Percentiles rank a stretch among this genome's conserved stretches.
These are phyloP conservation scores for Temnothorax ravouxi DNA, from an alignment of 2,888 invertebrate genomes.

Conservation along the genomic window DNA sequence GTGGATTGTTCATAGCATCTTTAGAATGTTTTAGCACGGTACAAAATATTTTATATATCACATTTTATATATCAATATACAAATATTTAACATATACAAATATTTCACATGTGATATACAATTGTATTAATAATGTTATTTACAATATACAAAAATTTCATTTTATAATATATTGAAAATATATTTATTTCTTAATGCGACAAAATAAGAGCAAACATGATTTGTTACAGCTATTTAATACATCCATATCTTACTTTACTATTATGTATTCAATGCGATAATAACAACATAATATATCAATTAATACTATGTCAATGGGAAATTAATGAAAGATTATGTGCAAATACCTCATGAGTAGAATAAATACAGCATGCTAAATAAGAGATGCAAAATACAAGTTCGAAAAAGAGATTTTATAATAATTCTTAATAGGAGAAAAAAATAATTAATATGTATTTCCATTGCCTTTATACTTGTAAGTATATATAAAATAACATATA, in stretches of 20 bases:
- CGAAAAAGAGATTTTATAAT: too few species aligned
- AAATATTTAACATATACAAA: too few species aligned
- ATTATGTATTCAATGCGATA: slow-evolving; percentile 6
- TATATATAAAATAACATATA: too few species aligned
- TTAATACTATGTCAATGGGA: background rate
- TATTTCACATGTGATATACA: too few species aligned
- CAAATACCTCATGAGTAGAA: too few species aligned
- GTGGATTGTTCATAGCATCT: slow-evolving; percentile 12
- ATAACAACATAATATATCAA: background rate
- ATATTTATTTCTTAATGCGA: background rate
- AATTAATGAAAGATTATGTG: too few species aligned
- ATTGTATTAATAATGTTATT: too few species aligned
- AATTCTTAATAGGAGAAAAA: too few species aligned
- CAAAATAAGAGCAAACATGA: background rate
- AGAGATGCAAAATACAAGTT: too few species aligned
- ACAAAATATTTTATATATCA: background rate
- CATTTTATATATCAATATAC: background rate
- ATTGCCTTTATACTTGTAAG: too few species aligned
- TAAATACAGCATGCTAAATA: too few species aligned
- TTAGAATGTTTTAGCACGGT: slow-evolving; percentile 26
- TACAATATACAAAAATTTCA: background rate
- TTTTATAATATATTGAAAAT: background rate
- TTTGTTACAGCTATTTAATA: background rate
- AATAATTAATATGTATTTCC: too few species aligned
- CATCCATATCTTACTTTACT: slow-evolving; percentile 39